A percentile compares a stretch with the other conserved stretches of the same genome.
Evolutionary conservation across 1,140 invertebrate species (phyloP).

Genomic region (Helicoverpa zea): DNA sequence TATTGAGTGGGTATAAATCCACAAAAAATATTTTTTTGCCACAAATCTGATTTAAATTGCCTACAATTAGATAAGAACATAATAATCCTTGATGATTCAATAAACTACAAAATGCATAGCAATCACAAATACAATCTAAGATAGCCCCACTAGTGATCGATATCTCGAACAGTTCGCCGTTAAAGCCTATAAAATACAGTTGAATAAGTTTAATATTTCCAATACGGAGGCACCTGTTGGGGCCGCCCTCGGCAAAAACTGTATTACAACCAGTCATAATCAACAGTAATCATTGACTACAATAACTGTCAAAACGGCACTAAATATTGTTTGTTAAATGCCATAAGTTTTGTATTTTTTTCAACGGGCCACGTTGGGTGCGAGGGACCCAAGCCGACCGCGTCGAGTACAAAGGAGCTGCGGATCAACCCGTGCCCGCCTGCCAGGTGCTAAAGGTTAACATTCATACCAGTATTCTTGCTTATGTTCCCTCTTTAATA

Average conservation of each 20-base stretch:
- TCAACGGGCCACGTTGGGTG: constrained; percentile 75
- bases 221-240: constrained; percentile 62
- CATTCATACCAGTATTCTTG: constrained; percentile 39
- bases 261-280: constrained; percentile 75
- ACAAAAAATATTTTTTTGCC: too few species aligned
- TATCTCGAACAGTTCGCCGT: constrained; percentile 26
- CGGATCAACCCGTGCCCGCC: constrained; percentile 59
- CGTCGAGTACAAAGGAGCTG: constrained; percentile 64
- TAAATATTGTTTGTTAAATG: constrained; percentile 86
- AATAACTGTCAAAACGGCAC: constrained; percentile 83
- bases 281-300: constrained; percentile 81
- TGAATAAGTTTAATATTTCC: constrained; percentile 42
- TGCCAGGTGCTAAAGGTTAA: constrained; percentile 68
- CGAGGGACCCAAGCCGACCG: neutral
- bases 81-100: neutral
- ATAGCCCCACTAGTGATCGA: constrained; percentile 16
- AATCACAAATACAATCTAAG: constrained; percentile 6
- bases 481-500: constrained; percentile 55
- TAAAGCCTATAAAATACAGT: constrained; percentile 39
- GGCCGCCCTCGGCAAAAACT: constrained; percentile 66
- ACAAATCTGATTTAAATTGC: too few species aligned
- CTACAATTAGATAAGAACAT: neutral
- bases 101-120: constrained; percentile 7
- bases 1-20: too few species aligned
- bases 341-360: constrained; percentile 75